Evolutionary conservation across 2,113 vertebrate species (phyloP).

Genomic region (Ardeotis arabs): DNA sequence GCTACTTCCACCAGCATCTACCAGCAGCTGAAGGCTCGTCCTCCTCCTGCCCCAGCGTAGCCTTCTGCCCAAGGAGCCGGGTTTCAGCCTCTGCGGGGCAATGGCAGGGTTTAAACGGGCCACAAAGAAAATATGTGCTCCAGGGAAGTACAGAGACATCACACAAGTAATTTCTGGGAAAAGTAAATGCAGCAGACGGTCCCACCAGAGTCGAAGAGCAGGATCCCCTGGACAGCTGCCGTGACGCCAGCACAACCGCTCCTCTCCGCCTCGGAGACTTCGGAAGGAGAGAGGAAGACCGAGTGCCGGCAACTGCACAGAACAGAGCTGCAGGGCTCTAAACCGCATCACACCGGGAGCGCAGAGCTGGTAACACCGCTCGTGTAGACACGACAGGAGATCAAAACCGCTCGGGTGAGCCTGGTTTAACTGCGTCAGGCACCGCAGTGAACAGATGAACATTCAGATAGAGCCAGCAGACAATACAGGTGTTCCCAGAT

Average conservation of each 20-base stretch:
- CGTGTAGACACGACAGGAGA: neutral
- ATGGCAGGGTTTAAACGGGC: rapidly evolving
- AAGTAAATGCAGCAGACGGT: neutral
- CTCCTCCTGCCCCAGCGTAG: rapidly evolving
- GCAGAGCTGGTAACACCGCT: neutral
- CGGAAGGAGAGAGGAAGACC: rapidly evolving
- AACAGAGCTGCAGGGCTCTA: neutral
- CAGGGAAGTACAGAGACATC: rapidly evolving
- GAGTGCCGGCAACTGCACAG: rapidly evolving
- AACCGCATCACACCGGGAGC: rapidly evolving
- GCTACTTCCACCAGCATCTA: neutral
- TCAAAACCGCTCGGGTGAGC: neutral
- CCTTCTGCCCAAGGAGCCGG: neutral
- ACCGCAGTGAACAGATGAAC: neutral
- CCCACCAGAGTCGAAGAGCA: rapidly evolving
- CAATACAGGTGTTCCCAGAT: neutral
- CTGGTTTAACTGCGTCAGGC: neutral
- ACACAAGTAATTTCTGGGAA: neutral
- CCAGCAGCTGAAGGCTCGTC: rapidly evolving
- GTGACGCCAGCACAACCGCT: neutral
- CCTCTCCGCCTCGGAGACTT: neutral
- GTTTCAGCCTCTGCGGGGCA: rapidly evolving
- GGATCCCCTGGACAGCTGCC: rapidly evolving
- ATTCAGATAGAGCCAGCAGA: neutral
- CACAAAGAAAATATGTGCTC: rapidly evolving